A percentile compares a stretch with the other conserved stretches of the same genome.
Evolutionary conservation across 2,888 invertebrate species (phyloP).

Genomic region (Macrophya alboannulata): DNA sequence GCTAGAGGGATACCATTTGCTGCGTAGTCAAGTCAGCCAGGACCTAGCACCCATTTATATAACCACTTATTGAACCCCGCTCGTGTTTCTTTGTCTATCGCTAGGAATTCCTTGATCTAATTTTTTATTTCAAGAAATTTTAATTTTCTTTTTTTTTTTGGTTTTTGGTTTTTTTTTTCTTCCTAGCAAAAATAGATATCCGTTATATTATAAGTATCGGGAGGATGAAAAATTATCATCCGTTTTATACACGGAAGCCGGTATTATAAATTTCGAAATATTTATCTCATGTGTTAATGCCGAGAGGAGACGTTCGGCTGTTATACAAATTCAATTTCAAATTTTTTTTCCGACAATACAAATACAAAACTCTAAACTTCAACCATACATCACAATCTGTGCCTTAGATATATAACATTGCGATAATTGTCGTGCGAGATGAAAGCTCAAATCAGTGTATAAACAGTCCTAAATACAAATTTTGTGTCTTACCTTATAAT

Average conservation of each 20-base stretch:
- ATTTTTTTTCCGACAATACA: neutral
- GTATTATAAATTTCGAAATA: neutral
- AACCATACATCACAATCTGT: conserved; percentile 18
- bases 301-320: conserved; percentile 9
- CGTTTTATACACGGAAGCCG: conserved; percentile 1
- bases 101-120: conserved; percentile 14
- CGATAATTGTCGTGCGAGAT: neutral
- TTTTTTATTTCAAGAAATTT: neutral
- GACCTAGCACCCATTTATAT: conserved; percentile 50
- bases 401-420: conserved; percentile 22
- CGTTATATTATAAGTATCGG: neutral
- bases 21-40: conserved; percentile 42
- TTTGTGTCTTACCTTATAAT: neutral
- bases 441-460: conserved; percentile 8
- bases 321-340: neutral
- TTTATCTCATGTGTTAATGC: neutral
- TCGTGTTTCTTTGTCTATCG: neutral
- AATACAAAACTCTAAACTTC: neutral
- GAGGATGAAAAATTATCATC: neutral
- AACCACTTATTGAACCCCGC: conserved; percentile 39
- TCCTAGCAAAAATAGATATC: conserved; percentile 3
- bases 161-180: neutral
- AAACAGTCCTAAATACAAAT: conserved; percentile 6
- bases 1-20: conserved; percentile 41
- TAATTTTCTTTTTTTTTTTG: neutral